Base-by-base conservation (phyloP, 2,797 vertebrate species). In the Hybognathus amarus region DNA sequence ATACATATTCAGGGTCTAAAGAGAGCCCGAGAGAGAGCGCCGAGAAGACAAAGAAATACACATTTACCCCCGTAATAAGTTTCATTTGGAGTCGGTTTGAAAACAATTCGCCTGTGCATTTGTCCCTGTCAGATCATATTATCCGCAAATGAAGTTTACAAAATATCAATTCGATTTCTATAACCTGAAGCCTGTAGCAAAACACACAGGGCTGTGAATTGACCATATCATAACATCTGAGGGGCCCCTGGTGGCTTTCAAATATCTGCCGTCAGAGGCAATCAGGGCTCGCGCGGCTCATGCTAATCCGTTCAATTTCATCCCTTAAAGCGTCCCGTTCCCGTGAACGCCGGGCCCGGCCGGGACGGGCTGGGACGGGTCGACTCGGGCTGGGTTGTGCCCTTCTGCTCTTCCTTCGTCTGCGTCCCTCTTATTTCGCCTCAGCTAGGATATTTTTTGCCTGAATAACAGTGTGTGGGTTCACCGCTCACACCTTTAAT, bases 91-190 rank as follows among this genome's bases (percentile, higher is more conserved):
- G 92, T 87, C 94, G 95, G 96, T 97, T 97, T 97, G 97, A 97
- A 97, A 98, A 97, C 96, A 97, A 96, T 97, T 98, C 96, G 95
- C 94, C 93, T 94, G 95, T 94, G 94, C 96, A 97, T 98, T 99
- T 99, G 98, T 99, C 96, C 96, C 98, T 98, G 98, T 99, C 98
- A 98, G 97, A 98, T 98, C 95, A 93, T 95, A 97, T 99, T 99
- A 99, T 97, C 96, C 95, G 92, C 96, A 98, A 99, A 99, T 99
- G 97, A 98, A 97, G 95, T 97, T 97, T 98, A 97, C 97, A 97
- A 98, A 98, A 98, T 99, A 99, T 99, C 97, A 98, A 99, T 99
- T 98, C 97, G 96, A 96, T 99, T 98, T 97, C 97, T 97, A 95
- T 95, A 96, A 95, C 89, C 91, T n/a, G 88, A 90, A 93, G 92